A percentile compares a stretch with the other conserved stretches of the same genome.
Conservation (phyloP, 35 echinoderm and acorn worm genomes). For the Ptychodera flava region DNA sequence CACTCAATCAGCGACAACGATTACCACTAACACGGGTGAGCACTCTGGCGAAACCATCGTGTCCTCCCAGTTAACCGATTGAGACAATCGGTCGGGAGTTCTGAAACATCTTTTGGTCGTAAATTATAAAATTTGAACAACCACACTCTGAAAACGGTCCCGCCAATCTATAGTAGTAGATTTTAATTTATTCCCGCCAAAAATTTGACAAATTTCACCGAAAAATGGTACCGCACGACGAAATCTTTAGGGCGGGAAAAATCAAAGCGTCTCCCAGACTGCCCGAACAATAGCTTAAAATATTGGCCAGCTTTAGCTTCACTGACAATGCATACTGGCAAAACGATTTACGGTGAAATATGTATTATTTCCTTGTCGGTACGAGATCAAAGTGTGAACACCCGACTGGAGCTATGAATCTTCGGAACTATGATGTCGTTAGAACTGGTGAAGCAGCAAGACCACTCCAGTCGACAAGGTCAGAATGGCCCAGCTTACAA, state of each 20-base stretch:
- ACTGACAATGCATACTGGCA: neutral
- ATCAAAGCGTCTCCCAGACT: neutral
- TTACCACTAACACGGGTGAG: neutral
- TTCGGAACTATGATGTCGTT: too few species aligned
- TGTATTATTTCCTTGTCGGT: neutral
- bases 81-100: too few species aligned
- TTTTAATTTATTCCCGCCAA: neutral
- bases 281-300: neutral
- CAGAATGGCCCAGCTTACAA: too few species aligned
- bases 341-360: neutral
- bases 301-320: neutral
- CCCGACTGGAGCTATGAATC: neutral
- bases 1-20: neutral
- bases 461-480: too few species aligned
- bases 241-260: neutral
- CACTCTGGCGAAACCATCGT: neutral
- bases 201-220: neutral
- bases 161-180: too few species aligned
- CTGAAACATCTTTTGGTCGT: too few species aligned
- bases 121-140: too few species aligned
- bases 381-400: neutral
- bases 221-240: neutral
- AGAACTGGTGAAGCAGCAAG: too few species aligned
- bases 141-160: too few species aligned
- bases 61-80: too few species aligned